Percentiles rank a stretch among this genome's conserved stretches.
Evolutionary conservation across 2,797 vertebrate species (phyloP).

Genomic region (Tachyglossus aculeatus): DNA sequence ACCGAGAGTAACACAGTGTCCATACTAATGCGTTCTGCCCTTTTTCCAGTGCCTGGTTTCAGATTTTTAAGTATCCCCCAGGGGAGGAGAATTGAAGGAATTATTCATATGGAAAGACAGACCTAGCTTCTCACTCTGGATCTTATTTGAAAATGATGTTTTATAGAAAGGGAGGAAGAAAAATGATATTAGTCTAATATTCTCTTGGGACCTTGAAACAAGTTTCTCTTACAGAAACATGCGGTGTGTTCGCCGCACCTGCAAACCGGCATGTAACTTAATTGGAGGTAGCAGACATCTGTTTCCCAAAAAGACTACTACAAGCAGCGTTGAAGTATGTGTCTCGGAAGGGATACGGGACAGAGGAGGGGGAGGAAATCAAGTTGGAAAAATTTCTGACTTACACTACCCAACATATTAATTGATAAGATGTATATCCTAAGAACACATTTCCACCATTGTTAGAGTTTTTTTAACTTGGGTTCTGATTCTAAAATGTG

Average conservation of each 20-base stretch:
- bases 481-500: not conserved
- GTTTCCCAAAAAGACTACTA: not conserved
- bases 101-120: conserved; percentile 29
- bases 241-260: not conserved
- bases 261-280: too few relatives aligned
- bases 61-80: not conserved
- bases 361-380: not conserved
- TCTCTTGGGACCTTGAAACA: not conserved
- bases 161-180: conserved; percentile 2
- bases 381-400: not conserved
- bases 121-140: not conserved
- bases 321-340: not conserved
- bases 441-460: not conserved
- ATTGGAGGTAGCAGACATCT: not conserved
- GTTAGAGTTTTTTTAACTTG: not conserved
- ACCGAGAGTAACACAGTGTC: conserved; percentile 39
- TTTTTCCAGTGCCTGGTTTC: conserved; percentile 28
- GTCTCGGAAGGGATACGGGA: not conserved
- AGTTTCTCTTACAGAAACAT: conserved; percentile 31
- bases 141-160: not conserved
- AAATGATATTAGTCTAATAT: not conserved
- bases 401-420: not conserved
- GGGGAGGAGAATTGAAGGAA: not conserved
- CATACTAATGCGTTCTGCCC: conserved; percentile 31
- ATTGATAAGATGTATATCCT: not conserved